phyloP scores from a whole-genome alignment of 2,888 invertebrate species.

The Nephrotoma guestfalica region DNA sequence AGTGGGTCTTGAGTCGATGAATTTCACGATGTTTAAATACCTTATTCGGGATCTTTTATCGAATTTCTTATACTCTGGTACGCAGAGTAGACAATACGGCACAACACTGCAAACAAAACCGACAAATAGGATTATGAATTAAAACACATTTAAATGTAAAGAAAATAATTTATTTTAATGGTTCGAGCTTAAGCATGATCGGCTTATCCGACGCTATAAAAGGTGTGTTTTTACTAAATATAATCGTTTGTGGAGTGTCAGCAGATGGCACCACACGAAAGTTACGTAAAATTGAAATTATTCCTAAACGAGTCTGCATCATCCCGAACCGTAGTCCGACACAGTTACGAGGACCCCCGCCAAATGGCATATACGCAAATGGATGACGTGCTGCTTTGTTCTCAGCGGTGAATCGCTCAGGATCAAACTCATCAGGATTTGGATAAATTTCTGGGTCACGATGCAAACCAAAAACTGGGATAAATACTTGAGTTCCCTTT shows the following conservation, averaged over 20 bases:
- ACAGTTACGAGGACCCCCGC: conserved; percentile 12
- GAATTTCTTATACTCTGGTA: no score
- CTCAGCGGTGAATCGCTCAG: conserved; percentile 39
- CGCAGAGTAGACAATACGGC: no score
- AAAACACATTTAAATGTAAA: no score
- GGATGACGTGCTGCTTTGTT: conserved; percentile 33
- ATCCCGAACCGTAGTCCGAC: conserved; percentile 16
- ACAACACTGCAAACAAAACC: no score
- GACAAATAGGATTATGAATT: no score
- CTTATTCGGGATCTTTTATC: no score
- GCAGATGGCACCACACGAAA: conserved; percentile 14
- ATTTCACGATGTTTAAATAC: no score
- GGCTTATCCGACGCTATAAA: neutral
- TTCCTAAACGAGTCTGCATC: conserved; percentile 7
- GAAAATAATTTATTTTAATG: no score
- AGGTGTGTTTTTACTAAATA: neutral
- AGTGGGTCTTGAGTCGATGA: no score
- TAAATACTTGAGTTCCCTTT: conserved; percentile 32
- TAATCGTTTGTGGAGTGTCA: conserved; percentile 9
- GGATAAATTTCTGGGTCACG: conserved; percentile 39
- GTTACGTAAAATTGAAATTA: conserved; percentile 6
- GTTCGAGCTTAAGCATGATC: neutral
- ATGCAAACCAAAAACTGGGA: conserved; percentile 37
- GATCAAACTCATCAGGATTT: conserved; percentile 40
- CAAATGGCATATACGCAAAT: conserved; percentile 12